phyloP scores from a whole-genome alignment of 2,888 invertebrate species.

The Willowsia nigromaculata region DNA sequence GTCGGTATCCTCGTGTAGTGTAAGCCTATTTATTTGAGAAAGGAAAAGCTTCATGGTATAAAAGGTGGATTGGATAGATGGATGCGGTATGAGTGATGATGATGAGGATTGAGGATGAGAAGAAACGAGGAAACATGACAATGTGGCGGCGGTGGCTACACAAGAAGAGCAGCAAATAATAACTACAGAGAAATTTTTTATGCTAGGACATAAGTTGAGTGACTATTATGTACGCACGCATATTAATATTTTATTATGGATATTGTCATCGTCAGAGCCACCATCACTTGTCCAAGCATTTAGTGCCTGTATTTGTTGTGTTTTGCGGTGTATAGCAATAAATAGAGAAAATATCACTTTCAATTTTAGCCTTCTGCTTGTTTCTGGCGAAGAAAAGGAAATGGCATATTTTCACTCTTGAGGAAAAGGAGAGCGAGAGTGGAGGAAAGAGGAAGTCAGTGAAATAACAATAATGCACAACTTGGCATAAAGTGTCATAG shows the following conservation, averaged over 20 bases:
- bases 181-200: neutral
- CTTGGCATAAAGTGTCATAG: neutral
- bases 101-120: neutral
- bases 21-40: neutral
- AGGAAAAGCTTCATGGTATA: neutral
- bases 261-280: conserved; percentile 26
- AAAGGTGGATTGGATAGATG: neutral
- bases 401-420: conserved; percentile 20
- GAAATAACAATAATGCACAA: neutral
- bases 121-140: conserved; percentile 25
- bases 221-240: neutral
- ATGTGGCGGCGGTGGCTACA: neutral
- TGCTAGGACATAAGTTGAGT: neutral
- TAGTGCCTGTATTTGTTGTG: too few relatives aligned
- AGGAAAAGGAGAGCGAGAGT: neutral
- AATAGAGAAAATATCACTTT: neutral
- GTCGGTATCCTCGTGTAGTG: neutral
- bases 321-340: neutral
- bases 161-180: neutral
- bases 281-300: neutral
- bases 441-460: neutral
- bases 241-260: neutral
- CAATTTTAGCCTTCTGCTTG: neutral
- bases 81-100: conserved; percentile 41
- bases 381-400: neutral